phyloP scores from a whole-genome alignment of 2,888 invertebrate species.

The Ametastegia equiseti region DNA sequence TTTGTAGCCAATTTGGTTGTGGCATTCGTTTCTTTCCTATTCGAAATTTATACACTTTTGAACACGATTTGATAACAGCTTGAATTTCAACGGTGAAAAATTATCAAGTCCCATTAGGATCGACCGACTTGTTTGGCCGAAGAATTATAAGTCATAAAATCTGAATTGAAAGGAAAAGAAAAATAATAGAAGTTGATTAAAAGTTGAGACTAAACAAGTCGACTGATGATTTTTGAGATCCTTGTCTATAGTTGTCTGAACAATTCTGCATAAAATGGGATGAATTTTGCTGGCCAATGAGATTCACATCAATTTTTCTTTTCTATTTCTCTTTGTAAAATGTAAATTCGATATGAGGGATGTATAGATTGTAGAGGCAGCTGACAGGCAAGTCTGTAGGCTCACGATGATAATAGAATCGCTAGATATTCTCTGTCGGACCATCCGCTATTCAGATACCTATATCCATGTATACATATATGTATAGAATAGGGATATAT shows the following conservation, averaged over 20 bases:
- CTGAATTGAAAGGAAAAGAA: no score
- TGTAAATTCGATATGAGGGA: neutral
- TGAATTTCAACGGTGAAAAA: no score
- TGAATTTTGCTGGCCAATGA: neutral
- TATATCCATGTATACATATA: neutral
- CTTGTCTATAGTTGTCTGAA: neutral
- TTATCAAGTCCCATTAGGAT: no score
- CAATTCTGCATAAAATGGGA: neutral
- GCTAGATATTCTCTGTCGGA: neutral
- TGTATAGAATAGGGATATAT: neutral
- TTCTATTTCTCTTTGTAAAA: neutral
- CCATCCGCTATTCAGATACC: neutral
- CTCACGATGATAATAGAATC: neutral
- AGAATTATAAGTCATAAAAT: no score
- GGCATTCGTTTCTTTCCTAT: no score
- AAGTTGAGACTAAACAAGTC: no score
- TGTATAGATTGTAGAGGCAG: neutral
- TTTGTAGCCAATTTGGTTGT: no score
- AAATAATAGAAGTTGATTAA: no score
- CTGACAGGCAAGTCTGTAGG: neutral
- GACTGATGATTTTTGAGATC: no score
- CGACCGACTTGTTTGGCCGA: no score
- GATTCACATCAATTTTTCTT: neutral
- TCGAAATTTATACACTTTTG: no score
- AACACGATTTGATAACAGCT: no score